Conservation (phyloP, 1,140 invertebrate genomes). For the Nomia melanderi region DNA sequence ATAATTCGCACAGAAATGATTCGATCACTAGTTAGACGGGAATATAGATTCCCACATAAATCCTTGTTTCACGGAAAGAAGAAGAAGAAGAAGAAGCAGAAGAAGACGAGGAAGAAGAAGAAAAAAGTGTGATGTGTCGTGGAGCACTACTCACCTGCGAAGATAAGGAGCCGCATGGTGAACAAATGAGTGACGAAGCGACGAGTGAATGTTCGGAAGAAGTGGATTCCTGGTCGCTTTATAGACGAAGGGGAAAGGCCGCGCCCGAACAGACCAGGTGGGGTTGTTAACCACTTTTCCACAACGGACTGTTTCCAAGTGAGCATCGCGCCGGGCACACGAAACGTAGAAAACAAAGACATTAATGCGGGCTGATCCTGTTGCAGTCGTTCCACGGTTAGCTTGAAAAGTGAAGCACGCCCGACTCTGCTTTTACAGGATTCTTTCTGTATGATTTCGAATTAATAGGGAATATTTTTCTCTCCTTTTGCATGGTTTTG, state of each 20-base stretch:
- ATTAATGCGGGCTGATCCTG: background rate
- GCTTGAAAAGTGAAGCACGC: no score
- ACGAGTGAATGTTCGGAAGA: constrained; percentile 76
- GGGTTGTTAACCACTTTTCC: constrained; percentile 74
- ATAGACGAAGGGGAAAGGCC: constrained; percentile 79
- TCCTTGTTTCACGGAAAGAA: constrained; percentile 21
- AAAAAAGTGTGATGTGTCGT: constrained; percentile 5
- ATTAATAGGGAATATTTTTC: no score
- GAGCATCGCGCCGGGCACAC: constrained; percentile 44
- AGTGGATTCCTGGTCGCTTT: constrained; percentile 75
- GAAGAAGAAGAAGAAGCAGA: no score
- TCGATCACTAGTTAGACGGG: background rate
- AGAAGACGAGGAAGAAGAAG: no score
- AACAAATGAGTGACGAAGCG: constrained; percentile 75
- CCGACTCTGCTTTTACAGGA: no score
- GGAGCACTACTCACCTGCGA: constrained; percentile 75
- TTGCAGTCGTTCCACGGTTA: background rate
- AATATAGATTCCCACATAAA: background rate
- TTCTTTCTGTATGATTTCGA: no score
- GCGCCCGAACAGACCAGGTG: constrained; percentile 73
- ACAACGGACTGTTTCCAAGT: constrained; percentile 53
- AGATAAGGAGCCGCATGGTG: constrained; percentile 78
- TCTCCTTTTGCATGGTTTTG: no score
- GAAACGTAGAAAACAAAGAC: constrained; percentile 33
- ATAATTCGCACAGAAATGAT: constrained; percentile 19